Percentiles rank a stretch among this genome's conserved stretches.
Conservation (phyloP, 2,797 vertebrate species). For the Gambusia yucatana region DNA sequence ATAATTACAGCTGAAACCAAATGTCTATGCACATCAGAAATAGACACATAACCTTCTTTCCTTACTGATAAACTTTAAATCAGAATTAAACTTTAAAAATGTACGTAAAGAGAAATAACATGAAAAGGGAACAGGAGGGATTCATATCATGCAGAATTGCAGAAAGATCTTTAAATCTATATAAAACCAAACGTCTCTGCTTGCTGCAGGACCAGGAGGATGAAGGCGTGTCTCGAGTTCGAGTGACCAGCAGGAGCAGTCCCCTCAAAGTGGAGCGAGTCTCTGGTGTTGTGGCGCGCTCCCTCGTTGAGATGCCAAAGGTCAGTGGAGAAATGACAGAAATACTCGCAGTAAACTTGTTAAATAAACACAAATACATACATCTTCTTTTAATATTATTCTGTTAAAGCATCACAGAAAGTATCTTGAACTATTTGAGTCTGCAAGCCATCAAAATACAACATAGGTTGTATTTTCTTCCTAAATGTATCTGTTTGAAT, state of each 20-base stretch:
- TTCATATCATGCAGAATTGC: not conserved
- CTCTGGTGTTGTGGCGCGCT: constrained; percentile 80
- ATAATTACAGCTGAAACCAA: too few relatives aligned
- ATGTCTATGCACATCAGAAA: too few relatives aligned
- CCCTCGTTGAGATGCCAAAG: constrained; percentile 81
- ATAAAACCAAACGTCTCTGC: not conserved
- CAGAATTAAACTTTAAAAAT: not conserved
- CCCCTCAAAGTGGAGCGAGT: constrained; percentile 84
- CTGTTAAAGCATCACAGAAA: constrained; percentile 2
- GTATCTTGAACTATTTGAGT: constrained; percentile 18
- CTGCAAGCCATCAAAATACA: constrained; percentile 7
- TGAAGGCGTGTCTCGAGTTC: constrained; percentile 79
- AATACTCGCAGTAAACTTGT: not conserved
- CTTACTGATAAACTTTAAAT: too few relatives aligned
- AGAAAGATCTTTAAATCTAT: not conserved
- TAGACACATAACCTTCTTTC: too few relatives aligned
- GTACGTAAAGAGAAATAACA: not conserved
- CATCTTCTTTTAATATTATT: not conserved
- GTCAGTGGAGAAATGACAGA: constrained; percentile 72
- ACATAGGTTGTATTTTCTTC: not conserved
- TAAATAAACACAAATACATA: not conserved
- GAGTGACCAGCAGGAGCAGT: constrained; percentile 85
- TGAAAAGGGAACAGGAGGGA: not conserved
- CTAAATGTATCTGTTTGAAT: not conserved
- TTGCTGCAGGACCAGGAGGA: constrained; percentile 57